Evolutionary conservation across 2,888 invertebrate species (phyloP).

Genomic region (Rhodophaea formosa): DNA sequence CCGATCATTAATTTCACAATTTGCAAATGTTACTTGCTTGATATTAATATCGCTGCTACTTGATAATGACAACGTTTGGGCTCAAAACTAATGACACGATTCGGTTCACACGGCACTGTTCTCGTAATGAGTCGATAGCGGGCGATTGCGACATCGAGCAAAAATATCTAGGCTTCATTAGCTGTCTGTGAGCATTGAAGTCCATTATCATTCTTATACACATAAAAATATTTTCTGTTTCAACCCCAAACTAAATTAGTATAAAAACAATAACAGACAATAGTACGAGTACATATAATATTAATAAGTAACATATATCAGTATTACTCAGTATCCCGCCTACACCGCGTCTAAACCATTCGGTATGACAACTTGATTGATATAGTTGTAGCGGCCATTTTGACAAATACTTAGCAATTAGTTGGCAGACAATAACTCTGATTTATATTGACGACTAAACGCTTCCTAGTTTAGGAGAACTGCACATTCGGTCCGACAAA

Average conservation of each 20-base stretch:
- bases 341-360: not conserved
- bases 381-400: not conserved
- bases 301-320: constrained; percentile 3
- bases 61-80: not conserved
- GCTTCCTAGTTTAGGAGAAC: constrained; percentile 12
- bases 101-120: not conserved
- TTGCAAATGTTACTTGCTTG: constrained; percentile 7
- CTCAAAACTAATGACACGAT: not conserved
- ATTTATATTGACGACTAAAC: constrained; percentile 7
- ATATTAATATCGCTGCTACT: constrained; percentile 1
- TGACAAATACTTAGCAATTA: constrained; percentile 11
- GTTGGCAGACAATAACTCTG: constrained; percentile 3
- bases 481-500: not conserved
- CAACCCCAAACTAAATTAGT: no score
- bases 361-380: not conserved
- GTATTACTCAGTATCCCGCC: not conserved
- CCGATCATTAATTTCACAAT: constrained; percentile 16
- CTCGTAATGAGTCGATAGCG: not conserved
- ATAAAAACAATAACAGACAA: not conserved
- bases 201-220: no score
- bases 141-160: not conserved
- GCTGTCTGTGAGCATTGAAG: not conserved
- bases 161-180: not conserved
- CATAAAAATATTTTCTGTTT: no score
- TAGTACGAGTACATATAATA: not conserved